phyloP scores from a whole-genome alignment of 2,888 invertebrate genomes.

The Parthenolecanium corni region DNA sequence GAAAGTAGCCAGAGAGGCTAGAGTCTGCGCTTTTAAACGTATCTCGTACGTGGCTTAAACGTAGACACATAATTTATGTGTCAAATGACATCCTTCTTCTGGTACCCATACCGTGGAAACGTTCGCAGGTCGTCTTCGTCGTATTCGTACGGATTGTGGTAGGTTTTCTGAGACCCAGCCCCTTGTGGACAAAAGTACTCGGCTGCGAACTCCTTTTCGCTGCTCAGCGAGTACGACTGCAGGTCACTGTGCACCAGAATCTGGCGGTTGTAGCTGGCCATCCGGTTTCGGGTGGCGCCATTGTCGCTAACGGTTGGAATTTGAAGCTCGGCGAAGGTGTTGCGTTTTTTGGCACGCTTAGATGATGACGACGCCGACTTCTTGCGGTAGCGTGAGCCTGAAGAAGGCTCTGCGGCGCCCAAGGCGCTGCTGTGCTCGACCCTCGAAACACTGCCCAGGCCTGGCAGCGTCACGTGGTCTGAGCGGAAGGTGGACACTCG shows the following conservation, averaged over 20 bases:
- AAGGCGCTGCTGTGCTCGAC: neutral
- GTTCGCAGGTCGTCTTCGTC: conserved; percentile 13
- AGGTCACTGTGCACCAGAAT: neutral
- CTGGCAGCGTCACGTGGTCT: neutral
- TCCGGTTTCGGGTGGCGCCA: conserved; percentile 31
- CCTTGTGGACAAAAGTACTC: conserved; percentile 15
- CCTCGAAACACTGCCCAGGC: too few relatives aligned
- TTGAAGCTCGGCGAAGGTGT: conserved; percentile 31
- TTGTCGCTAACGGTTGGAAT: conserved; percentile 32
- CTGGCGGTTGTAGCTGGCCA: conserved; percentile 17
- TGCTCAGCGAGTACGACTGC: neutral
- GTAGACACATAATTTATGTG: conserved; percentile 6
- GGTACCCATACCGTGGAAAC: conserved; percentile 15
- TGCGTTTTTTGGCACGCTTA: conserved; percentile 25
- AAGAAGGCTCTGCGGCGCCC: neutral
- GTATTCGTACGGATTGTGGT: conserved; percentile 1
- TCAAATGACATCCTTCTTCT: conserved; percentile 23
- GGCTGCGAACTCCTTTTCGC: conserved; percentile 7
- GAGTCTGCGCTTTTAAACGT: conserved; percentile 2
- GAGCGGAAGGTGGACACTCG: neutral
- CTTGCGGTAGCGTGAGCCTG: neutral
- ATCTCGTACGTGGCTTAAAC: conserved; percentile 10
- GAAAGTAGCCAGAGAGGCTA: too few relatives aligned
- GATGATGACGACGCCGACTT: conserved; percentile 3
- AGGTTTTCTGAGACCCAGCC: neutral